These are phyloP conservation scores for Diarsia brunnea DNA, from an alignment of 2,888 invertebrate genomes.

Conservation along the genomic window DNA sequence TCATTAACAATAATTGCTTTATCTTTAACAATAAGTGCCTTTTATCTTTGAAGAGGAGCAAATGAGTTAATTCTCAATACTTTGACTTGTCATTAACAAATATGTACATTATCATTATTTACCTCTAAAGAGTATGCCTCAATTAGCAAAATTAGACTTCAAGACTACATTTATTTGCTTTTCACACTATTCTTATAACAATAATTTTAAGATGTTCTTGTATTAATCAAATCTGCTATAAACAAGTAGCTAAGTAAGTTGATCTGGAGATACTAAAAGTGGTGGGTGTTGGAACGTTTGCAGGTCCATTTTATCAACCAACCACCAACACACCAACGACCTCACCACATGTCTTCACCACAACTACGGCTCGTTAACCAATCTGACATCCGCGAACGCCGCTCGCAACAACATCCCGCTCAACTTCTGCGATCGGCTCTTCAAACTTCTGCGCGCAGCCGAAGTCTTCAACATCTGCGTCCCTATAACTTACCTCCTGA, in stretches of 20 bases:
- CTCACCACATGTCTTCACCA: conserved; percentile 90
- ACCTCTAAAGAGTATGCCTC: conserved; percentile 25
- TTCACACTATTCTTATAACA: conserved; percentile 41
- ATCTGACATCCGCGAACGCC: conserved; percentile 87
- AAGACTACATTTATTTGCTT: conserved; percentile 45
- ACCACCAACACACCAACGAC: conserved; percentile 90
- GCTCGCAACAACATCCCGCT: conserved; percentile 85
- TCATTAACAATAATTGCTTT: conserved; percentile 1
- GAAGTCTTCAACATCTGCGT: conserved; percentile 85
- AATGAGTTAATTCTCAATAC: conserved; percentile 10
- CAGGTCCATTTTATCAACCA: conserved; percentile 91
- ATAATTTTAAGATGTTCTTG: conserved; percentile 41
- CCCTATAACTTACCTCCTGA: conserved; percentile 82
- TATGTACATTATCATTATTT: conserved; percentile 41
- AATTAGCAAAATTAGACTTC: conserved; percentile 30
- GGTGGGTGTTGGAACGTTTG: conserved; percentile 91
- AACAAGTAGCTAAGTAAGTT: conserved; percentile 66
- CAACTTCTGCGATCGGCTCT: conserved; percentile 86
- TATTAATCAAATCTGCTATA: conserved; percentile 56
- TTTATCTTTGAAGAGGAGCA: neutral
- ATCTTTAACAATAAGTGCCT: conserved; percentile 10
- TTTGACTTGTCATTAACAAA: conserved; percentile 21
- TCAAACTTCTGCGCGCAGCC: conserved; percentile 86
- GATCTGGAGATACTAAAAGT: conserved; percentile 86
- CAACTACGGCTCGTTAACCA: conserved; percentile 88